Evolutionary conservation across 2,113 vertebrate genomes (phyloP).

Genomic region (Mellivora capensis): DNA sequence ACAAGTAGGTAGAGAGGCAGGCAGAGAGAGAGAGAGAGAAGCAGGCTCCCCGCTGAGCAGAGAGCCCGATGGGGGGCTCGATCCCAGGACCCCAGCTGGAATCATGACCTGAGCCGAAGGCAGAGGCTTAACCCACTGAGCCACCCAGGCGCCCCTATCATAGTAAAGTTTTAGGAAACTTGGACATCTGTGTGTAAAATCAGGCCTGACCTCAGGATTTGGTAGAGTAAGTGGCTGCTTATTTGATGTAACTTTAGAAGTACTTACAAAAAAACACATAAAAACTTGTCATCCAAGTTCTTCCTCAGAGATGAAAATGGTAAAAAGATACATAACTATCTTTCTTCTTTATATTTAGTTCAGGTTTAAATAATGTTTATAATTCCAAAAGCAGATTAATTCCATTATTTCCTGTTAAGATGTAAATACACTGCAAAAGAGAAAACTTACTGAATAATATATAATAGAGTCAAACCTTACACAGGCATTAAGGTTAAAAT

Average conservation of each 20-base stretch:
- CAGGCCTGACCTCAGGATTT: not conserved
- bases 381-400: conserved; percentile 7
- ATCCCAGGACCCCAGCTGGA: no score
- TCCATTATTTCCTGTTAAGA: conserved; percentile 15
- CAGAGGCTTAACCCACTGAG: no score
- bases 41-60: no score
- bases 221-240: not conserved
- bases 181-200: conserved; percentile 19
- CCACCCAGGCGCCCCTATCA: no score
- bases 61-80: no score
- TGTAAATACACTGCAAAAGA: not conserved
- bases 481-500: not conserved
- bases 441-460: not conserved
- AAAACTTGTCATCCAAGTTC: conserved; percentile 5
- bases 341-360: conserved; percentile 22
- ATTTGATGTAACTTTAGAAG: conserved; percentile 27
- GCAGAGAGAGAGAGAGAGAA: no score
- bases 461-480: not conserved
- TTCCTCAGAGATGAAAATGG: not conserved
- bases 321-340: not conserved
- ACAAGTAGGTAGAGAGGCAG: no score
- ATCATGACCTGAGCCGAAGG: no score
- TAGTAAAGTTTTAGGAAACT: not conserved
- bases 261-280: not conserved
- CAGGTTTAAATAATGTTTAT: not conserved